These are phyloP conservation scores for Thripadectes ignobilis DNA, from an alignment of 2,797 vertebrate genomes.

Conservation along the genomic window DNA sequence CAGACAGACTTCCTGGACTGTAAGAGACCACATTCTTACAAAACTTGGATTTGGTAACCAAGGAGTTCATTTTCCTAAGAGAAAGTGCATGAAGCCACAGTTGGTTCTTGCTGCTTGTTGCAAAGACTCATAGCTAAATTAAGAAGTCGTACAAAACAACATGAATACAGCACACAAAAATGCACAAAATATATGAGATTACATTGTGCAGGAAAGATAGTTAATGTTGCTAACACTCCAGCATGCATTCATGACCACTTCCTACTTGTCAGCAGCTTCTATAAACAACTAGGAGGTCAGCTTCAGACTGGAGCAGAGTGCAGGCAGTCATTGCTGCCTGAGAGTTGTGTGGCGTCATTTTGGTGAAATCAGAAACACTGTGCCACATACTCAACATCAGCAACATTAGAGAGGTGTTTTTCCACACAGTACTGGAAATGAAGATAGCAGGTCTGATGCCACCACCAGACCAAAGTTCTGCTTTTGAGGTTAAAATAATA, in stretches of 20 bases:
- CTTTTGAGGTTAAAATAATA: neutral
- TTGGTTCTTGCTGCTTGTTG: neutral
- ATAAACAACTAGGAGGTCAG: neutral
- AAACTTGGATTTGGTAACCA: neutral
- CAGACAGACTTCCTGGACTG: neutral
- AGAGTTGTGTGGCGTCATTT: neutral
- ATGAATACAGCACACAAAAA: neutral
- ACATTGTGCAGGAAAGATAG: neutral
- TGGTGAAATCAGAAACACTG: neutral
- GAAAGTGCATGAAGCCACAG: neutral
- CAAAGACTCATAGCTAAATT: neutral
- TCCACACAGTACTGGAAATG: neutral
- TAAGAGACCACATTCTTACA: neutral
- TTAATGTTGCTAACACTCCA: neutral
- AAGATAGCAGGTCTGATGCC: neutral
- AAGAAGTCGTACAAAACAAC: neutral
- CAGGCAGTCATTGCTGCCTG: neutral
- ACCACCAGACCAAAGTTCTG: neutral
- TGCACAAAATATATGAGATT: neutral
- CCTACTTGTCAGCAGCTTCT: neutral
- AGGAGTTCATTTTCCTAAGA: neutral
- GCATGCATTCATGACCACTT: neutral
- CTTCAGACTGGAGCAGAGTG: neutral
- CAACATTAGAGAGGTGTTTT: neutral
- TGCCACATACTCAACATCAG: rapidly evolving